A percentile compares a stretch with the other conserved stretches of the same genome.
Conservation (phyloP, 1,140 invertebrate species). For the Atopsyche davidsoni region DNA sequence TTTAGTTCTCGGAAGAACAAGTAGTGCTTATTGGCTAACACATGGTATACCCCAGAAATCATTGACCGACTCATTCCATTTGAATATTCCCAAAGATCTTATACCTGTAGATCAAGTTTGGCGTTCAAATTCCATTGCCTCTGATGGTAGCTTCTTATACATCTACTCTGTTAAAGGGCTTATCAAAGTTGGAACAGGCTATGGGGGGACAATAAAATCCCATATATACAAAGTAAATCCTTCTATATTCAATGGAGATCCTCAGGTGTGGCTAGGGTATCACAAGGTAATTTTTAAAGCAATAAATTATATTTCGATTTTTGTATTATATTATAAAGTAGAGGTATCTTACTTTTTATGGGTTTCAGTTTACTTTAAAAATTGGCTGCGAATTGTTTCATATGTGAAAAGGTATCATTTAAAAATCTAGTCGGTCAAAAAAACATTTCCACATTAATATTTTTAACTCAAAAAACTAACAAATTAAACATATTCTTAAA, state of each 20-base stretch:
- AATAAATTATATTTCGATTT: no score
- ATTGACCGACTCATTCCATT: constrained; percentile 64
- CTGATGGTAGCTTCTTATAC: constrained; percentile 86
- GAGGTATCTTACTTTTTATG: no score
- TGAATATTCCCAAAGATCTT: constrained; percentile 42
- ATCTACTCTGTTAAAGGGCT: constrained; percentile 72
- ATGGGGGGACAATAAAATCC: constrained; percentile 82
- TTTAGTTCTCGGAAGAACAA: constrained; percentile 75
- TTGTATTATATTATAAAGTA: no score
- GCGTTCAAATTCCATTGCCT: constrained; percentile 63
- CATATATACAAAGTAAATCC: constrained; percentile 75
- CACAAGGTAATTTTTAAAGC: no score
- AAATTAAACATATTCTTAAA: no score
- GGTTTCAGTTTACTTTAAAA: no score
- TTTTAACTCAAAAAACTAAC: no score
- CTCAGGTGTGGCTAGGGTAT: constrained; percentile 76
- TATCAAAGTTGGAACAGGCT: constrained; percentile 88
- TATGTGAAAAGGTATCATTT: no score
- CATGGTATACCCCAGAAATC: constrained; percentile 78
- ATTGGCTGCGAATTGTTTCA: no score
- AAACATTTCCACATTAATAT: no score
- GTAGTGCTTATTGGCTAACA: constrained; percentile 80
- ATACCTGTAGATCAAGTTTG: constrained; percentile 38
- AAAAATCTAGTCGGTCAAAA: no score
- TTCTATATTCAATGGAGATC: constrained; percentile 71